Evolutionary conservation across 2,113 vertebrate species (phyloP), one percentile per base, ranked within the genome.

Genomic region (Stictonetta naevosa): DNA sequence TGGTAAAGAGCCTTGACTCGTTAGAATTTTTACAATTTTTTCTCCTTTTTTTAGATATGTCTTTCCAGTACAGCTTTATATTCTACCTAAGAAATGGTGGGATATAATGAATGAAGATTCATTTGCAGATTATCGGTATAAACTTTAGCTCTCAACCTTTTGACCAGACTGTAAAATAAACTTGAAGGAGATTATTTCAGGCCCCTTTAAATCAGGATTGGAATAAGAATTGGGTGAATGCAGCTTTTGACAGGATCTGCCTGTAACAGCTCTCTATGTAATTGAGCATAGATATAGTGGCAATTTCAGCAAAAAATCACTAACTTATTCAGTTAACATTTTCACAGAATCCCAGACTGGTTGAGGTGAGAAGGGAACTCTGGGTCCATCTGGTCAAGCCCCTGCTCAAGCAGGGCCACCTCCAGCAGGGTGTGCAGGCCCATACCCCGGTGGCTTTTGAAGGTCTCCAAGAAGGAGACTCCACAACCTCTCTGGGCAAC

Each of bases 131-230:
- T 84, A 91, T 38, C 44, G 68, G 23, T 85, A 92, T 79, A 82
- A 89, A 74, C 52, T 89, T 86, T 69, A 89, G 60, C 66, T 91
- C 81, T 89, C 83, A 92, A 95, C 77, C 74, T 94, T 87, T 82
- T 85, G 86, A 84, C 44, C 58, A 64, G 66, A 75, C 21, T 62
- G 52, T 93, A 93, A 95, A 93, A 42, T 48, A 67, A 95, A 88
- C 68, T 74, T 88, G 77, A 73, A 87, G 87, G 90, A 84, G 62
- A 95, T 82, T 72, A 84, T 92, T 82, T 79, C 25, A 52, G 20
- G 59, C 71, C 75, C 26, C 29, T 89, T 67, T 78, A 89, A 86
- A 91, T 75, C 91, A 82, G 71, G 5, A 2, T 8, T 60, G 53
- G 17, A 88, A 23, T 42, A 64, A 67, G 15, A 86, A 23, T 20